A percentile compares a stretch with the other conserved stretches of the same genome.
Evolutionary conservation across 2,113 vertebrate genomes (phyloP).

Genomic region (Condylura cristata): DNA sequence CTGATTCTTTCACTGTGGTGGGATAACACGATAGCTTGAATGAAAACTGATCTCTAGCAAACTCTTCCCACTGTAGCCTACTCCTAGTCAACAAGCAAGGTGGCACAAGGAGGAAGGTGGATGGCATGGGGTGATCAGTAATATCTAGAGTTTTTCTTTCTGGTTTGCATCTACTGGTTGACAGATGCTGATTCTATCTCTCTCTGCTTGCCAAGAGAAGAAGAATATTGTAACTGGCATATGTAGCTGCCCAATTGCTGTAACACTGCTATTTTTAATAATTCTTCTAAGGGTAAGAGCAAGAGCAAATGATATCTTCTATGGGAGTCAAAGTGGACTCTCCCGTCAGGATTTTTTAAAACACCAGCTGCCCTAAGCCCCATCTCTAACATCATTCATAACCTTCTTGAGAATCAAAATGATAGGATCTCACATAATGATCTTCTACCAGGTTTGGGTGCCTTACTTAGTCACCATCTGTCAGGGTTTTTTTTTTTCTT

Average conservation of each 20-base stretch:
- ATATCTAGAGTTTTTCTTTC: background rate
- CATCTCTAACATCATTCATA: background rate
- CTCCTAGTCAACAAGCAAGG: background rate
- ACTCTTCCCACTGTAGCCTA: background rate
- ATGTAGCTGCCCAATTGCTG: background rate
- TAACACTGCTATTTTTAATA: background rate
- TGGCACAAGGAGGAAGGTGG: background rate
- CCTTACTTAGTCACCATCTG: conserved; percentile 28
- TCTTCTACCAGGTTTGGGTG: background rate
- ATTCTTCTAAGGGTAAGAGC: background rate
- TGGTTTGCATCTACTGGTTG: background rate
- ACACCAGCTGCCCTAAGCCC: background rate
- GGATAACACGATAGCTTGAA: no score
- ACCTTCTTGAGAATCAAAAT: background rate
- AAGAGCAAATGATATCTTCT: background rate
- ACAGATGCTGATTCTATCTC: background rate
- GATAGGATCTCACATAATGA: background rate
- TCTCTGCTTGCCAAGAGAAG: background rate
- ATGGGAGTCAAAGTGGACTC: background rate
- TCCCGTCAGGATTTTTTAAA: conserved; percentile 9
- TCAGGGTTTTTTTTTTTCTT: background rate
- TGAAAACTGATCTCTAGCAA: background rate
- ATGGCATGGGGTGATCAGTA: background rate
- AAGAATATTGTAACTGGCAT: background rate
- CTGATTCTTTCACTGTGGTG: background rate